phyloP scores from a whole-genome alignment of 1,140 invertebrate species.

The Apis dorsata region DNA sequence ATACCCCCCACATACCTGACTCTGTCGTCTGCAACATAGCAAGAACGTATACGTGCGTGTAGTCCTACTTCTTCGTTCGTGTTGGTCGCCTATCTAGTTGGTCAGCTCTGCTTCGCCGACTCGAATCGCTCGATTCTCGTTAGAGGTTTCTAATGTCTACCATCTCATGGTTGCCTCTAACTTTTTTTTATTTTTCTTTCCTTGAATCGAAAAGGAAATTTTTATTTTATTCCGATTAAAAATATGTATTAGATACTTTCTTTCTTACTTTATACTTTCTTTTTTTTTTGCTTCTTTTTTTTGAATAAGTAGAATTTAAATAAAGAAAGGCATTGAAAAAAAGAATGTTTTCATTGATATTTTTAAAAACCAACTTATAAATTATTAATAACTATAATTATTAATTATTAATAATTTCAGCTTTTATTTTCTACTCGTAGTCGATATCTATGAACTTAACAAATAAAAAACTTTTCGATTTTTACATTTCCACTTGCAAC shows the following conservation, averaged over 20 bases:
- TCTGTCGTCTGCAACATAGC: not conserved
- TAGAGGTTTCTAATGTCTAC: not conserved
- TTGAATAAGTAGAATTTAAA: too few relatives aligned
- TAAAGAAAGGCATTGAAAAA: too few relatives aligned
- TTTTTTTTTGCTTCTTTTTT: not conserved
- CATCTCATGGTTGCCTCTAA: not conserved
- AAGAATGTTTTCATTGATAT: too few relatives aligned
- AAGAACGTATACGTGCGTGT: not conserved
- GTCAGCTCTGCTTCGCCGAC: not conserved
- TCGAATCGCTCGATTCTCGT: conserved; percentile 8
- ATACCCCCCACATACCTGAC: not conserved
- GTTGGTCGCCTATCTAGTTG: not conserved
- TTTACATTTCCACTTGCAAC: conserved; percentile 34
- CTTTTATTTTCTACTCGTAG: conserved; percentile 59
- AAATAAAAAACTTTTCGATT: not conserved
- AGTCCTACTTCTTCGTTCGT: not conserved
- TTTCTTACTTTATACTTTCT: too few relatives aligned
- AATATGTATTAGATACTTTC: not conserved
- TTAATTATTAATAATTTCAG: conserved; percentile 65
- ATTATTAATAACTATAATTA: too few relatives aligned
- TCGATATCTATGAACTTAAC: conserved; percentile 63
- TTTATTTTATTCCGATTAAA: not conserved
- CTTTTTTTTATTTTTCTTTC: not conserved
- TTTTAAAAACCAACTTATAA: too few relatives aligned
- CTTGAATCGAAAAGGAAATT: not conserved